Percentiles rank a stretch among this genome's conserved stretches.
Conservation (phyloP, 2,888 invertebrate genomes). For the Dynastes maya region DNA sequence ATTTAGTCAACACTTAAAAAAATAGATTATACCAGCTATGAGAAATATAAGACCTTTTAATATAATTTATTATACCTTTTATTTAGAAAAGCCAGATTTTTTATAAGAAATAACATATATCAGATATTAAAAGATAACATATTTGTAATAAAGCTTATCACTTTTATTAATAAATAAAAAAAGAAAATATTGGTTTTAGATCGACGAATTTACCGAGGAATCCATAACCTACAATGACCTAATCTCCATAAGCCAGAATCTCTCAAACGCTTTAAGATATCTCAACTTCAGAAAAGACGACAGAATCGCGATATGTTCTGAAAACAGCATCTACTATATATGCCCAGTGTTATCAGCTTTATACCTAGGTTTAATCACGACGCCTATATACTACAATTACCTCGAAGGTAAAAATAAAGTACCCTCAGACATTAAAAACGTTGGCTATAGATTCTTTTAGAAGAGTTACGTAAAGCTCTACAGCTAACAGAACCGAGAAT, state of each 20-base stretch:
- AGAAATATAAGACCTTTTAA: too few species aligned
- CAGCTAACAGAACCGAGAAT: slow-evolving; percentile 78
- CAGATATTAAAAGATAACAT: too few species aligned
- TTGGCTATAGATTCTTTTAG: slow-evolving; percentile 33
- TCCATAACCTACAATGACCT: slow-evolving; percentile 56
- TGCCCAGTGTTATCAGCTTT: slow-evolving; percentile 59
- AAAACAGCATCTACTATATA: slow-evolving; percentile 60
- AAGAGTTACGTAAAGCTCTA: slow-evolving; percentile 71
- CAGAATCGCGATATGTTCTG: slow-evolving; percentile 58
- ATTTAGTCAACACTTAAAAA: too few species aligned
- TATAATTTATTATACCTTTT: too few species aligned
- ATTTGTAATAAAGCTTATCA: too few species aligned
- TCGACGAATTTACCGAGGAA: slow-evolving; percentile 57
- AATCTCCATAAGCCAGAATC: slow-evolving; percentile 55
- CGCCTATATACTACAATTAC: slow-evolving; percentile 59
- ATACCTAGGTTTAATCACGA: slow-evolving; percentile 57
- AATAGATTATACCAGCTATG: too few species aligned
- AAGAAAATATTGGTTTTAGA: slow-evolving; percentile 54
- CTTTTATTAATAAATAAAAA: too few species aligned
- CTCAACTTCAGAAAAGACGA: slow-evolving; percentile 55
- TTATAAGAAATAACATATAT: too few species aligned
- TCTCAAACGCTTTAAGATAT: slow-evolving; percentile 57
- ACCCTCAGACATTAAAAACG: background rate
- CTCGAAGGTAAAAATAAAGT: slow-evolving; percentile 47
- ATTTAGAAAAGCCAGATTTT: too few species aligned